These are phyloP conservation scores for Pangasius macronema DNA, from an alignment of 2,797 vertebrate genomes.

Conservation along the genomic window DNA sequence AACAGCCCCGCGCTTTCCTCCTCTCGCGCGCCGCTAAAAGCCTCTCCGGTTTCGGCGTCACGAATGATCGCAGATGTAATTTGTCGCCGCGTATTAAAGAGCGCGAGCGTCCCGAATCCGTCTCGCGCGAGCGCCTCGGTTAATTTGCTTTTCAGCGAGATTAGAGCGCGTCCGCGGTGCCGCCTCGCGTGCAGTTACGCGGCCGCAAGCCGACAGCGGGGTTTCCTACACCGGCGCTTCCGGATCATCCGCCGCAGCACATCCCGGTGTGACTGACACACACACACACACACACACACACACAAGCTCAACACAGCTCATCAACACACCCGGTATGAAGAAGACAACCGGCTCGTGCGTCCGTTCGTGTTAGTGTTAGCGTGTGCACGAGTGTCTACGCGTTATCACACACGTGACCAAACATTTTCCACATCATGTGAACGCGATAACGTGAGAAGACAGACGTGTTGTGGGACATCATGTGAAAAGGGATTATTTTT, in stretches of 20 bases:
- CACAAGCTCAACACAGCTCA: constrained; percentile 3
- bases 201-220: background rate
- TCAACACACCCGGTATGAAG: background rate
- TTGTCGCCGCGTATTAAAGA: constrained; percentile 55
- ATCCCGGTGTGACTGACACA: background rate
- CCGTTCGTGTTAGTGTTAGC: background rate
- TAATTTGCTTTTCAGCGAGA: constrained; percentile 51
- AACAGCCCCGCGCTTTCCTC: constrained; percentile 1
- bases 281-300: background rate
- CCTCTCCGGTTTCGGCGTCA: constrained; percentile 51
- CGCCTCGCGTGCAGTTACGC: constrained; percentile 15
- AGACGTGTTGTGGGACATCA: no score
- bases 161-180: constrained; percentile 4
- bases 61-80: constrained; percentile 56
- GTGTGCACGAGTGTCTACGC: background rate
- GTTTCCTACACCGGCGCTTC: background rate
- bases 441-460: background rate
- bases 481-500: background rate
- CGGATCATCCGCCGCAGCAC: background rate
- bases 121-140: constrained; percentile 44
- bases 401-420: background rate
- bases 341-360: background rate
- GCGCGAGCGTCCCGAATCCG: constrained; percentile 49
- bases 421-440: background rate
- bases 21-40: constrained; percentile 45